Percentiles rank a stretch among this genome's conserved stretches.
Evolutionary conservation across 2,113 vertebrate species (phyloP).

Genomic region (Trematocara marginatum): DNA sequence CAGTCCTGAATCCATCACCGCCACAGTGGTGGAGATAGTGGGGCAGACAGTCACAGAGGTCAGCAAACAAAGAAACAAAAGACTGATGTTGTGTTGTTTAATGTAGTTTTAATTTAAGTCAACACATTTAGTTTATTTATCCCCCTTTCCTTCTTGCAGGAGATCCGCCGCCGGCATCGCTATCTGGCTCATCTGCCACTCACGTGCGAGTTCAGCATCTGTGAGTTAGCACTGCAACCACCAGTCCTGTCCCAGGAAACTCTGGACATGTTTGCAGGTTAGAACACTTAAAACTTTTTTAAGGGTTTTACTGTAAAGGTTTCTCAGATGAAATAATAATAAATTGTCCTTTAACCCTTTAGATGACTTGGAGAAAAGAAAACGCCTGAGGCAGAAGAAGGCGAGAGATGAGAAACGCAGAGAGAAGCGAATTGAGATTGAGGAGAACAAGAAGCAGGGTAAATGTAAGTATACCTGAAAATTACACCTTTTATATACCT

Average conservation of each 20-base stretch:
- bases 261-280: slow-evolving; percentile 89
- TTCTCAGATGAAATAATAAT: not conserved
- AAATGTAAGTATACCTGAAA: slow-evolving; percentile 79
- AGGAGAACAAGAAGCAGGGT: slow-evolving; percentile 96
- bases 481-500: not conserved
- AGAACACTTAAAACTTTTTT: not conserved
- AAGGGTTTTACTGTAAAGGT: not conserved
- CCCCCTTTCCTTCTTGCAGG: slow-evolving; percentile 62
- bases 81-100: not conserved
- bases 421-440: slow-evolving; percentile 93
- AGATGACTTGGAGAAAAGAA: slow-evolving; percentile 95
- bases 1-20: slow-evolving; percentile 90
- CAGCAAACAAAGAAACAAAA: not conserved
- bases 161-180: slow-evolving; percentile 90
- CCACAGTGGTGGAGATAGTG: slow-evolving; percentile 88
- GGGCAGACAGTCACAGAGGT: slow-evolving; percentile 96
- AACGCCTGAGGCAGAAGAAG: slow-evolving; percentile 89
- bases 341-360: not conserved
- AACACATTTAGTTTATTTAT: fast-evolving
- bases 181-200: slow-evolving; percentile 95
- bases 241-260: slow-evolving; percentile 91
- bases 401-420: slow-evolving; percentile 89
- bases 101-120: fast-evolving
- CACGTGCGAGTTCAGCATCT: slow-evolving; percentile 98
- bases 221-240: slow-evolving; percentile 88